A percentile compares a stretch with the other conserved stretches of the same genome.
Evolutionary conservation across 2,888 invertebrate genomes (phyloP).

Genomic region (Diloba caeruleocephala): DNA sequence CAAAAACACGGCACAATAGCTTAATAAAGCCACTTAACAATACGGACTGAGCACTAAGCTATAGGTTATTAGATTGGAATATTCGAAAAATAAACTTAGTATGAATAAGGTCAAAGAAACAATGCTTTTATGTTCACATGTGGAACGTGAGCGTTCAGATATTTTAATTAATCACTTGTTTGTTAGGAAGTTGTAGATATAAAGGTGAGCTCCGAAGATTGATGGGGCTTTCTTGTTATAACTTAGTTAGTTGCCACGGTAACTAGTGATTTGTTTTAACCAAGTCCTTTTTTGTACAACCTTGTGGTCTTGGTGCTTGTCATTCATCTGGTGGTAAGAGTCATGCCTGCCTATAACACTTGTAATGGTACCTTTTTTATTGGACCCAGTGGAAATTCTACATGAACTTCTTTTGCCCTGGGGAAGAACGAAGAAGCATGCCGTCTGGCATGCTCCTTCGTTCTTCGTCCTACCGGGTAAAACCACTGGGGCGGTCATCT

Average conservation of each 20-base stretch:
- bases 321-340: too few species aligned
- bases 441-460: too few species aligned
- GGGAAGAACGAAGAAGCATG: too few species aligned
- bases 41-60: background rate
- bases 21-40: background rate
- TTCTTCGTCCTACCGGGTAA: too few species aligned
- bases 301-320: too few species aligned
- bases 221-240: conserved; percentile 9
- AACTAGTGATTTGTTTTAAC: conserved; percentile 6
- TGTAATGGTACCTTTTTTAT: too few species aligned
- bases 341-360: too few species aligned
- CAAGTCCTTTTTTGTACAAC: background rate
- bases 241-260: conserved; percentile 9
- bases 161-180: conserved; percentile 29
- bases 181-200: conserved; percentile 18
- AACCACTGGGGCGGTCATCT: too few species aligned
- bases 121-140: conserved; percentile 11
- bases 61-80: conserved; percentile 11
- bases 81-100: conserved; percentile 6
- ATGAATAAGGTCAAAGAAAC: conserved; percentile 14
- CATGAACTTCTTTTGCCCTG: too few species aligned
- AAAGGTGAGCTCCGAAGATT: conserved; percentile 18
- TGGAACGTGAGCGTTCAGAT: conserved; percentile 6
- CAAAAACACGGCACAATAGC: conserved; percentile 7
- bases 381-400: too few species aligned